These are phyloP conservation scores for Tetragonula carbonaria DNA, from an alignment of 2,888 invertebrate genomes.

Conservation along the genomic window DNA sequence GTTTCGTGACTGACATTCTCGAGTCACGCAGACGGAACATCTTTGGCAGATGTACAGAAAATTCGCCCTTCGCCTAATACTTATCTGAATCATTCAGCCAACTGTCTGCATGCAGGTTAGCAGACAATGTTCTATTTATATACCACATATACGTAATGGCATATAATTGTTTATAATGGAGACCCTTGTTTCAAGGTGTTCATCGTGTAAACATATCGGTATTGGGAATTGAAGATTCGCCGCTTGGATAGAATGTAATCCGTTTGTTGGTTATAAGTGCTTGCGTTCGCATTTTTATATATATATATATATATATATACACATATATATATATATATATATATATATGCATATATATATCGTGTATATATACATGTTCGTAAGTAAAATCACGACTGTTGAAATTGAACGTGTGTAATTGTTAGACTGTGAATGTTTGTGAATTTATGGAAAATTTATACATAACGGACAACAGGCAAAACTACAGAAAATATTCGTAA, in stretches of 20 bases:
- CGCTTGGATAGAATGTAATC: slow-evolving; percentile 20
- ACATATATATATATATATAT: slow-evolving; percentile 29
- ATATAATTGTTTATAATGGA: slow-evolving; percentile 46
- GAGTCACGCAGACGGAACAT: slow-evolving; percentile 23
- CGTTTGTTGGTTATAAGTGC: slow-evolving; percentile 7
- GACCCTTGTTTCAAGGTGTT: slow-evolving; percentile 47
- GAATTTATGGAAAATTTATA: background rate
- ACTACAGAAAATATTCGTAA: background rate
- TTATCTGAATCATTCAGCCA: slow-evolving; percentile 24
- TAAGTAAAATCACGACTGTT: slow-evolving; percentile 18
- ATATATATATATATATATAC: slow-evolving; percentile 32
- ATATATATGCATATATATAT: slow-evolving; percentile 30
- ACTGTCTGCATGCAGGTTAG: slow-evolving; percentile 53
- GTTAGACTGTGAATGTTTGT: background rate
- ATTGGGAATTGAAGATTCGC: slow-evolving; percentile 10
- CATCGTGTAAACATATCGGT: slow-evolving; percentile 33
- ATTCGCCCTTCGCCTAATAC: slow-evolving; percentile 50
- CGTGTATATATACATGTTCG: slow-evolving; percentile 17
- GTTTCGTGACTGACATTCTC: slow-evolving; percentile 15
- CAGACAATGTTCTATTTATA: slow-evolving; percentile 46
- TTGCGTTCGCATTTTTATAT: slow-evolving; percentile 16
- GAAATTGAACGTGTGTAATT: background rate
- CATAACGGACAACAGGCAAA: background rate
- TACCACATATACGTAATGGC: slow-evolving; percentile 29
- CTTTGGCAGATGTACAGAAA: slow-evolving; percentile 56